Base-by-base conservation (phyloP, 2,888 invertebrate species). In the Athalia circularis region DNA sequence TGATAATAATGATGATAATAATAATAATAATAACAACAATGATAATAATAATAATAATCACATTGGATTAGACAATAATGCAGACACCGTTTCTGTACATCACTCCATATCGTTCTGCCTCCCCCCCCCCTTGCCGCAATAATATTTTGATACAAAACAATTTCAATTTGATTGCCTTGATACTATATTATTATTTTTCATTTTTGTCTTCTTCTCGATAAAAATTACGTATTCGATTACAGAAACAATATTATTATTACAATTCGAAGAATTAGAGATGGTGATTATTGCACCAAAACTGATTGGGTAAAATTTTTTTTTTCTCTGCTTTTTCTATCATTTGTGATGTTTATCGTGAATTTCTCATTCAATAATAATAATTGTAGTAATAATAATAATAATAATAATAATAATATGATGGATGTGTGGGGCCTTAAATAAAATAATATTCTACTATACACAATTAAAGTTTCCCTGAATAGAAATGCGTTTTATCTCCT, bases 401-500 rank as follows among this genome's bases (percentile, higher is more conserved):
- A 68, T 68, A 8, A 68, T 29, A 68, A 68, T 74, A 15, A 67
- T 67, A 57, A 64, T 29, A 11, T 9, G 43, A 65, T 4, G 61
- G 70, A 62, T 65, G 70, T 75, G 76, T 70, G 75, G 29, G 52
- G 67, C 67, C 77, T 62, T 79, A 78, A 77, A 79, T 74, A 80
- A 65, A 54, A 52, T 68, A 43, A 52, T 68, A 29, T 52, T 9
- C 59, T 4, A 77, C 74, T 81, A 79, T 82, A 80, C 78, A 83
- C 77, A 59, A 79, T 79, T 80, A 83, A 79, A 74, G 80, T 82
- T 82, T 80, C 68, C 79, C 81, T 78, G 79, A 78, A 77, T 61
- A 77, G 72, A 64, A 77, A 79, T 79, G 79, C 75, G 76, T 79
- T 79, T 68, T 77, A 76, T 72, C 78, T 75, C 74, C 2, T 29